Evolutionary conservation across 2,888 invertebrate genomes (phyloP).

Genomic region (Lomographa bimaculata): DNA sequence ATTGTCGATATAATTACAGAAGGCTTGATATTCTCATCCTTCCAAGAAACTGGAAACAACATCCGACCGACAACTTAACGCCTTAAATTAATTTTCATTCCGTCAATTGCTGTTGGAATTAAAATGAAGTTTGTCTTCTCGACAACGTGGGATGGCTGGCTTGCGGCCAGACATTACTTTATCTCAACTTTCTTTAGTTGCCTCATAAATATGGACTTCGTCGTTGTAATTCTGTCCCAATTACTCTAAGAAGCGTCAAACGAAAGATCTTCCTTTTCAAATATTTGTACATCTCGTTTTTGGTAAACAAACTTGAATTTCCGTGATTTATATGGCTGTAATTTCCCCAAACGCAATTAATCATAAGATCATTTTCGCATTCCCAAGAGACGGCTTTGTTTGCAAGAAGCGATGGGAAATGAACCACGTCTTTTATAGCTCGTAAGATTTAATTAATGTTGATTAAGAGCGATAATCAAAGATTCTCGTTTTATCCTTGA

Average conservation of each 20-base stretch:
- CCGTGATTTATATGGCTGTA: slow-evolving; percentile 24
- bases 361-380: slow-evolving; percentile 37
- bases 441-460: slow-evolving; percentile 39
- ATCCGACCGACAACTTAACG: slow-evolving; percentile 56
- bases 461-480: slow-evolving; percentile 38
- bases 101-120: slow-evolving; percentile 63
- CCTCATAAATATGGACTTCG: slow-evolving; percentile 24
- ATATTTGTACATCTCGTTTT: slow-evolving; percentile 23
- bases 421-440: slow-evolving; percentile 40
- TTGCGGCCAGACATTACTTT: slow-evolving; percentile 50
- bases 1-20: slow-evolving; percentile 48
- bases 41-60: slow-evolving; percentile 54
- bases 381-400: slow-evolving; percentile 36
- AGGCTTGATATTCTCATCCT: slow-evolving; percentile 54
- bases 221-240: slow-evolving; percentile 19
- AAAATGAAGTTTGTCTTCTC: slow-evolving; percentile 63
- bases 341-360: slow-evolving; percentile 37
- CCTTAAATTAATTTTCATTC: slow-evolving; percentile 68
- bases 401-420: slow-evolving; percentile 41
- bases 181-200: slow-evolving; percentile 37
- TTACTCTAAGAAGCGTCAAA: slow-evolving; percentile 25
- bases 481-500: slow-evolving; percentile 12
- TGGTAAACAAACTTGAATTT: slow-evolving; percentile 20
- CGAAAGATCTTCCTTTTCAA: slow-evolving; percentile 21
- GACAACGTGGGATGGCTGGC: slow-evolving; percentile 59